phyloP scores from a whole-genome alignment of 2,888 invertebrate genomes.

The Oligia strigilis region DNA sequence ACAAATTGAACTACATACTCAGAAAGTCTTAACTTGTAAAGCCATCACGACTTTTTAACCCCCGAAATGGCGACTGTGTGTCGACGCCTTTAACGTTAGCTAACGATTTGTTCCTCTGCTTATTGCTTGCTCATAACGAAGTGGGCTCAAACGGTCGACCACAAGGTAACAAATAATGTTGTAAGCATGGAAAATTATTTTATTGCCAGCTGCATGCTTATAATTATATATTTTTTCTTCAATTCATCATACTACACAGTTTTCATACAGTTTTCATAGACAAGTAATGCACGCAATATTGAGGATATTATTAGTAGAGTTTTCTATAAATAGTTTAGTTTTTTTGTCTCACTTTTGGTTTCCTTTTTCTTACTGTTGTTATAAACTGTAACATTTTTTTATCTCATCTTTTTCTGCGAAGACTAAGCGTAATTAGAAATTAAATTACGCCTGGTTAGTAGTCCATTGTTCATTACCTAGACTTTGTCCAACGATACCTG shows the following conservation, averaged over 20 bases:
- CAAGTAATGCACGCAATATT: slow-evolving; percentile 27
- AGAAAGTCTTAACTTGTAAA: too few species aligned
- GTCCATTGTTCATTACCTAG: neutral
- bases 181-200: slow-evolving; percentile 68
- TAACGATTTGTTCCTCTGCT: slow-evolving; percentile 84
- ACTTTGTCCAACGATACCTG: neutral
- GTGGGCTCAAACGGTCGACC: slow-evolving; percentile 88
- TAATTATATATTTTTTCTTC: slow-evolving; percentile 21
- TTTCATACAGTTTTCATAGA: slow-evolving; percentile 16
- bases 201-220: slow-evolving; percentile 64
- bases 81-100: slow-evolving; percentile 69
- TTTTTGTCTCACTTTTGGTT: neutral
- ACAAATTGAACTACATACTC: too few species aligned
- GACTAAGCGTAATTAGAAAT: neutral
- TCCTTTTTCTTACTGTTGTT: neutral
- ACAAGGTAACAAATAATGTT: slow-evolving; percentile 83
- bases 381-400: neutral
- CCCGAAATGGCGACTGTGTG: slow-evolving; percentile 22
- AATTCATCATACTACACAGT: too few species aligned
- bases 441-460: neutral
- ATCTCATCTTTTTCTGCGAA: neutral
- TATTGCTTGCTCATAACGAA: slow-evolving; percentile 86
- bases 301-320: neutral
- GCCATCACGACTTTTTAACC: too few species aligned
- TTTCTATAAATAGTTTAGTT: neutral